Evolutionary conservation across 2,888 invertebrate species (phyloP), one percentile per base, ranked within the genome.

Genomic region (Xestia ashworthii): DNA sequence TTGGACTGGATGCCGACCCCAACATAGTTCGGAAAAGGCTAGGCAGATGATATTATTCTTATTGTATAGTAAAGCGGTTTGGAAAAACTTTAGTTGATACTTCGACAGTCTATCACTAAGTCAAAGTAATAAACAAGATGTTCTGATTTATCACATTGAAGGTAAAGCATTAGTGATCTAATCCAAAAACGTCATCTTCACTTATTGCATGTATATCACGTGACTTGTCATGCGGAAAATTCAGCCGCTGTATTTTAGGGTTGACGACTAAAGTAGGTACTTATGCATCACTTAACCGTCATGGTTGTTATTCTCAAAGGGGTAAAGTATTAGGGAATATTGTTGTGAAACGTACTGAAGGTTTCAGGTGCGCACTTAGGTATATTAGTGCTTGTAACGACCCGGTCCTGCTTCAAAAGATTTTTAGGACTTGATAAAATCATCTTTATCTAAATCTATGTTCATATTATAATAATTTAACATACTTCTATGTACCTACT

Each of bases 181-280:
- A 76, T 81, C 65, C 50, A n/a, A 71, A 74, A 25, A 41, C 32
- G 67, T 71, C 69, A 65, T 32, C 60, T 41, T 62, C n/a, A 44
- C 46, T 65, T 62, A 75, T 82, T 80, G 71, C 66, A 66, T 67
- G 41, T 60, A 68, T 22, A n/a, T 69, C 82, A 65, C 69, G 41
- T 19, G 69, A 66, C 2, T 70, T 41, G 50, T 62, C 73, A 79
- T 66, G 81, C 73, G 67, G 65, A n/a, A 70, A 68, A 67, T 64
- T 70, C 53, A 19, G 14, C n/a, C 14, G 14, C 62, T 46, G 53
- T 53, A 71, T 73, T 62, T 85, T 70, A 38, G 68, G 22, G 62
- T 68, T 60, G 60, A 60, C 69, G 72, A 58, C 50, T 48, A 6
- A 74, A 46, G 16, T 58, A 64, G 44, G 50, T 69, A 74, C 44